A percentile compares a stretch with the other conserved stretches of the same genome.
Conservation (phyloP, 2,113 vertebrate genomes). For the Lontra canadensis region DNA sequence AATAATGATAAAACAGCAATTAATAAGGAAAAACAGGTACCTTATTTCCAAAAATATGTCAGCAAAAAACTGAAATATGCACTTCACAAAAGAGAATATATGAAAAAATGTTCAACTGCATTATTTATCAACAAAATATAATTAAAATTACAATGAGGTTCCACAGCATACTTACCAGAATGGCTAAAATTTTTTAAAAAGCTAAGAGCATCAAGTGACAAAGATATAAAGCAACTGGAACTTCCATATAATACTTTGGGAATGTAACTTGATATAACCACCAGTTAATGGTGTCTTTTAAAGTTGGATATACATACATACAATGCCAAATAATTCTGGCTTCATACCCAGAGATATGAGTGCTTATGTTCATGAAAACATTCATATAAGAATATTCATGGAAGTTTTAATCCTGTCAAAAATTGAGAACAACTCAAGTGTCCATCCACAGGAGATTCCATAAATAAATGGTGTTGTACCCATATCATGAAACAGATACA, state of each 20-base stretch:
- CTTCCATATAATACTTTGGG: neutral
- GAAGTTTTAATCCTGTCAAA: neutral
- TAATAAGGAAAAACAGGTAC: neutral
- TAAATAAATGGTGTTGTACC: neutral
- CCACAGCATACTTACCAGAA: neutral
- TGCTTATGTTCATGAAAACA: neutral
- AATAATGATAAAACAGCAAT: conserved; percentile 24
- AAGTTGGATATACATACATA: neutral
- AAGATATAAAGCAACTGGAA: neutral
- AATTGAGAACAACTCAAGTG: neutral
- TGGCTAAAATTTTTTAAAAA: neutral
- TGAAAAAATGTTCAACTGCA: neutral
- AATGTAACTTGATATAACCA: neutral
- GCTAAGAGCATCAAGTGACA: neutral
- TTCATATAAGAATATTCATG: neutral
- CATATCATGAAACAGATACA: neutral
- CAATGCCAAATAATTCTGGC: neutral
- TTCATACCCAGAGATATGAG: neutral
- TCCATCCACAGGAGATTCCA: neutral
- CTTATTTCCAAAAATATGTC: neutral
- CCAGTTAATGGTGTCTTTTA: neutral
- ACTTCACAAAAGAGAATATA: neutral
- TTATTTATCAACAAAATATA: neutral
- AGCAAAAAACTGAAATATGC: neutral
- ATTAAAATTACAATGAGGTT: neutral